Conservation (phyloP, 2,113 vertebrate genomes). For the Sylvietta virens region DNA sequence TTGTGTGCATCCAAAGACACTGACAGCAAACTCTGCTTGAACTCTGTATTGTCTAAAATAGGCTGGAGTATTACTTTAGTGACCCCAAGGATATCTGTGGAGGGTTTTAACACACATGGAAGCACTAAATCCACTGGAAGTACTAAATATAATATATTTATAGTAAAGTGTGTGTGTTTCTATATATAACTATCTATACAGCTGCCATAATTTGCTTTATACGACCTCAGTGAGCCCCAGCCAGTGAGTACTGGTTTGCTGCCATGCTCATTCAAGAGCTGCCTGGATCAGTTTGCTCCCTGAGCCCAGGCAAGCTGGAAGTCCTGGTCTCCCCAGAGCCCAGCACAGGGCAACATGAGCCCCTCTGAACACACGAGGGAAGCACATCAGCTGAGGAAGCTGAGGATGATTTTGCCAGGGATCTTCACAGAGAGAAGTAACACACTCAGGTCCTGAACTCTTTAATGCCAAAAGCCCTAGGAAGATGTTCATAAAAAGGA, state of each 20-base stretch:
- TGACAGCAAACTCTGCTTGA: constrained; percentile 17
- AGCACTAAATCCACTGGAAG: neutral
- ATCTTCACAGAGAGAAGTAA: neutral
- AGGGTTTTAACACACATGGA: neutral
- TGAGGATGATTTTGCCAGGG: neutral
- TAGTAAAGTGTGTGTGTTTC: neutral
- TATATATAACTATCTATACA: neutral
- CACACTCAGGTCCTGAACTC: neutral
- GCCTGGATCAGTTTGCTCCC: neutral
- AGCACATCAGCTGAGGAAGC: neutral
- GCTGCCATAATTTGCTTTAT: neutral
- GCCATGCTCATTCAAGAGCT: neutral
- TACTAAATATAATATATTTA: neutral
- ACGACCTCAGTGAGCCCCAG: neutral
- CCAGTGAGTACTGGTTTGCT: neutral
- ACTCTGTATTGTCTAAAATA: neutral
- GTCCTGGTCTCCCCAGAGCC: too few relatives aligned
- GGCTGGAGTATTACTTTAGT: neutral
- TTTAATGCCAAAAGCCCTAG: neutral
- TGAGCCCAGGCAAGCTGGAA: neutral
- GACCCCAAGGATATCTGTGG: neutral
- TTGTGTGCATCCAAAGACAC: neutral
- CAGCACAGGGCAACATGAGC: accelerated
- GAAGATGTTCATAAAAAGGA: neutral
- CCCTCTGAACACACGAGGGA: neutral